Evolutionary conservation across 1,140 invertebrate species (phyloP).

Genomic region (Cherax destructor): DNA sequence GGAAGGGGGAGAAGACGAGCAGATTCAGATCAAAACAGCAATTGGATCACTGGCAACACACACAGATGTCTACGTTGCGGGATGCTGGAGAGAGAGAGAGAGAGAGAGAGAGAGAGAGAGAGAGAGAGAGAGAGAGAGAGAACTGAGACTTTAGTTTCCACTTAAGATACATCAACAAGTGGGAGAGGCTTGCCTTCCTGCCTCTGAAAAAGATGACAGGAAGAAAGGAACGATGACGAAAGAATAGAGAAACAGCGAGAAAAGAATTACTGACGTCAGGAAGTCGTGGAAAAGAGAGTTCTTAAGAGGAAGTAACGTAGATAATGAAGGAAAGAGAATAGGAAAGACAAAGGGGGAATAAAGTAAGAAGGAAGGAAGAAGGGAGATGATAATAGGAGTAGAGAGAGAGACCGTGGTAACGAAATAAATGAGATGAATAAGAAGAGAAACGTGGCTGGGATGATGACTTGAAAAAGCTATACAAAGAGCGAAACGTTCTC

Average conservation of each 20-base stretch:
- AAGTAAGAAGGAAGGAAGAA: not conserved
- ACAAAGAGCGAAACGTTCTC: too few species aligned
- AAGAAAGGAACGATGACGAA: not conserved
- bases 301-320: not conserved
- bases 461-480: too few species aligned
- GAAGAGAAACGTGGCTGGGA: too few species aligned
- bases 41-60: too few species aligned
- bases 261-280: too few species aligned
- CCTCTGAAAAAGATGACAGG: too few species aligned
- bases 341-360: not conserved
- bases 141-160: too few species aligned
- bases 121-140: not conserved
- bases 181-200: too few species aligned
- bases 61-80: not conserved
- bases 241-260: too few species aligned
- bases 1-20: not conserved
- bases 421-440: too few species aligned
- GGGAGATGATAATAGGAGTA: not conserved
- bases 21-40: not conserved
- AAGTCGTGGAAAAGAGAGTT: not conserved
- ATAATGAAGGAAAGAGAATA: not conserved
- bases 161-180: too few species aligned
- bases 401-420: too few species aligned
- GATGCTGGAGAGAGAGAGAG: not conserved
- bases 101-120: not conserved